These are phyloP conservation scores for Drosophila kuntzei DNA, from an alignment of 2,888 invertebrate species.

Conservation along the genomic window DNA sequence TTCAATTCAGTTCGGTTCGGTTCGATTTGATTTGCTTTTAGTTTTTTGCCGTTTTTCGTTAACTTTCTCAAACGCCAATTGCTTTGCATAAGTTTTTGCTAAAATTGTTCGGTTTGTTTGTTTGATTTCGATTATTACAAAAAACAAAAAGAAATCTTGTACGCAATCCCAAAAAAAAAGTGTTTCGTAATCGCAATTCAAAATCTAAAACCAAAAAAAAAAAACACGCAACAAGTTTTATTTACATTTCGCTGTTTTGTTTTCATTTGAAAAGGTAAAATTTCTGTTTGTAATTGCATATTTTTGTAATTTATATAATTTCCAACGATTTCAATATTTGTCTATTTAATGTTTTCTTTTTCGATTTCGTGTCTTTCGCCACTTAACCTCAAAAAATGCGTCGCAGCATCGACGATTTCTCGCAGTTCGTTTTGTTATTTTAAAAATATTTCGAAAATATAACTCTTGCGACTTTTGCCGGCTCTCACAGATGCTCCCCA, in stretches of 20 bases:
- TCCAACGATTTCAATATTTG: slow-evolving; percentile 29
- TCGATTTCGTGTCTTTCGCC: slow-evolving; percentile 25
- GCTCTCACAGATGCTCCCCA: slow-evolving; percentile 37
- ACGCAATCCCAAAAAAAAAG: slow-evolving; percentile 36
- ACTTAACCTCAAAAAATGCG: slow-evolving; percentile 72
- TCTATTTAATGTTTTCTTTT: slow-evolving; percentile 7
- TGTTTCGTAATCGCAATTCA: slow-evolving; percentile 76
- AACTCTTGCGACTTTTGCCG: slow-evolving; percentile 55
- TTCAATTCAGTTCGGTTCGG: slow-evolving; percentile 52
- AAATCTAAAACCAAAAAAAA: slow-evolving; percentile 16
- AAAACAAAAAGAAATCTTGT: slow-evolving; percentile 20
- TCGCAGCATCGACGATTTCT: slow-evolving; percentile 19
- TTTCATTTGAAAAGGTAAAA: slow-evolving; percentile 6
- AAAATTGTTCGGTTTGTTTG: slow-evolving; percentile 45
- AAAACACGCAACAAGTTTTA: slow-evolving; percentile 52
- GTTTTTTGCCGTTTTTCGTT: slow-evolving; percentile 55
- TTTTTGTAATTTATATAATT: slow-evolving; percentile 7
- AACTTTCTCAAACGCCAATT: slow-evolving; percentile 10
- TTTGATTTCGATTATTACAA: slow-evolving; percentile 57
- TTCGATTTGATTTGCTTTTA: slow-evolving; percentile 64
- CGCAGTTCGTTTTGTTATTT: slow-evolving; percentile 40
- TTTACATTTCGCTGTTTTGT: slow-evolving; percentile 10
- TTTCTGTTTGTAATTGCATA: slow-evolving; percentile 2
- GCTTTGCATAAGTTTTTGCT: slow-evolving; percentile 46
- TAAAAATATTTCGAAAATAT: slow-evolving; percentile 74